phyloP scores from a whole-genome alignment of 2,797 vertebrate genomes.

The Phrynocephalus vlangalii region DNA sequence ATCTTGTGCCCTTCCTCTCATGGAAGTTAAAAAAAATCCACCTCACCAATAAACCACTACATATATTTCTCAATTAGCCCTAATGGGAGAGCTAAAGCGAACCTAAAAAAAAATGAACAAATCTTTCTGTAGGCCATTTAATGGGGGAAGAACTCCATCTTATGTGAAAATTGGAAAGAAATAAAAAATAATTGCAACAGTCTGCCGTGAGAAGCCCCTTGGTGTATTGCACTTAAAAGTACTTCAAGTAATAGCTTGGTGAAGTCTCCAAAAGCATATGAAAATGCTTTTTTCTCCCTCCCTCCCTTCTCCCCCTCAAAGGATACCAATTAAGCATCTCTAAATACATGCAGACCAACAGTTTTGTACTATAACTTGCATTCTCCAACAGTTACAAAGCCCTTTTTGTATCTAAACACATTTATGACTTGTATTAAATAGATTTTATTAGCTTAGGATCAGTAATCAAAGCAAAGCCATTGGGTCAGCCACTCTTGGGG shows the following conservation, averaged over 20 bases:
- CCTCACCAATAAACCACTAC: constrained; percentile 27
- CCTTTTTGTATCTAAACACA: constrained; percentile 41
- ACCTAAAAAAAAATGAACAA: constrained; percentile 20
- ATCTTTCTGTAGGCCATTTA: constrained; percentile 28
- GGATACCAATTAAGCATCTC: background rate
- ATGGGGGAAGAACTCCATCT: constrained; percentile 8
- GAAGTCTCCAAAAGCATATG: constrained; percentile 18
- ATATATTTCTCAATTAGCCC: constrained; percentile 7
- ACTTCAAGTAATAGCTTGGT: constrained; percentile 4
- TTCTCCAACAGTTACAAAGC: constrained; percentile 55
- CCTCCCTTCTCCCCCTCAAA: constrained; percentile 3
- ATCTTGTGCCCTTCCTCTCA: background rate
- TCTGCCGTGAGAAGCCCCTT: constrained; percentile 18
- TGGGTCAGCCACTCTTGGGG: constrained; percentile 49
- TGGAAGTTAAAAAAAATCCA: constrained; percentile 3
- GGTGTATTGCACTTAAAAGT: constrained; percentile 12
- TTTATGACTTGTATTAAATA: constrained; percentile 35
- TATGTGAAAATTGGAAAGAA: constrained; percentile 38
- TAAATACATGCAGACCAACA: constrained; percentile 39
- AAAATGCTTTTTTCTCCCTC: background rate
- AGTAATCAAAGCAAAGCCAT: constrained; percentile 48
- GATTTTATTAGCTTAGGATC: constrained; percentile 55
- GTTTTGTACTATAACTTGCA: constrained; percentile 50
- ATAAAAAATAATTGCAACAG: constrained; percentile 39
- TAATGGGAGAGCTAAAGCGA: constrained; percentile 18